Evolutionary conservation across 2,797 vertebrate genomes (phyloP), one percentile per base, ranked within the genome.

Genomic region (Acestrorhynchus altus): DNA sequence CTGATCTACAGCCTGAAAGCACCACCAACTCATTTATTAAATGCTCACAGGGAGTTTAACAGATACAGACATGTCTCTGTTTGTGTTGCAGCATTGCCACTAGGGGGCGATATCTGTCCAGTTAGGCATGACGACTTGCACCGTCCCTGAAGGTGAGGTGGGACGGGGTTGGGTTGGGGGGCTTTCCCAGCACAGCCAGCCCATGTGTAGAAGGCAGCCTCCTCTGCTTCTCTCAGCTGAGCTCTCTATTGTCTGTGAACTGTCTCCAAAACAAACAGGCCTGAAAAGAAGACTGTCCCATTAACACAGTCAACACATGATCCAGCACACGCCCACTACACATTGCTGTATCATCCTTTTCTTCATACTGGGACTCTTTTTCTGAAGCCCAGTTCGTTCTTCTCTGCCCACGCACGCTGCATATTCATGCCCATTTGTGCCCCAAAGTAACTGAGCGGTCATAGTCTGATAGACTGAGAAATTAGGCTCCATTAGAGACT

Each of bases 181-280:
- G 78, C 73, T 81, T 86, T 77, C 78, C 82, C 56, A 71, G 4
- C 39, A 51, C 78, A 42, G 12, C 35, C 78, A 42, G 12, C 35
- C 72, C 79, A 57, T 65, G 72, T 42, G 47, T 8, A 54, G 15
- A 22, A 66, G 67, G 15, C 28, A 66, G 67, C 44, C 39, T 76
- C 42, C 71, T 70, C 26, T 24, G 6, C 63, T 59, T 59, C 26
- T 42, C n/a, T 40, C 24, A 42, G 44, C 72, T 57, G 72, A 72
- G 68, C 39, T 52, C 63, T 59, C 24, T 46, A 74, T 46, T 64
- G 71, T 65, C 68, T 76, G 47, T 79, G 67, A 71, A 64, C 66
- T 12, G 70, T 77, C 66, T 72, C 76, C 67, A 86, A 84, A 83
- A 65, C 71, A 84, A 84, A 80, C 69, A 80, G 26, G 49, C 46